These are phyloP conservation scores for Lycocerus yunnanus DNA, from an alignment of 2,888 invertebrate species.

Conservation along the genomic window DNA sequence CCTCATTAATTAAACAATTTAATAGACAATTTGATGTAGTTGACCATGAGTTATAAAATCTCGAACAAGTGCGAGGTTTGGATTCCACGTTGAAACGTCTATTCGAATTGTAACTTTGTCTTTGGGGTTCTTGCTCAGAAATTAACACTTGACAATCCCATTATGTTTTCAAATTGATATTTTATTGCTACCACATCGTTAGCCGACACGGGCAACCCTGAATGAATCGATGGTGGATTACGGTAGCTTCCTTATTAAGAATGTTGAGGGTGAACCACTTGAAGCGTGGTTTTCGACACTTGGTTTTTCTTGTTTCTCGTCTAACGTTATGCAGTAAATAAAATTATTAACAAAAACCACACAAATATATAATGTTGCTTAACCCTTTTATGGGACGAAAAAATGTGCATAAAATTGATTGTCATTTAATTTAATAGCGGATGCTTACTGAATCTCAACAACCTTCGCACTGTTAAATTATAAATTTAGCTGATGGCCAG, in stretches of 20 bases:
- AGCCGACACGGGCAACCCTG: neutral
- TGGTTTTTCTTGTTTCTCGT: neutral
- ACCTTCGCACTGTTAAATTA: conserved; percentile 2
- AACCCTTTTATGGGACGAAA: neutral
- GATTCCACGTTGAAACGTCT: neutral
- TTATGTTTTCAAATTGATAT: neutral
- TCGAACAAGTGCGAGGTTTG: neutral
- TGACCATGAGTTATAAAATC: no score
- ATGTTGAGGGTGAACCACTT: neutral
- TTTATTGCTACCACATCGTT: neutral
- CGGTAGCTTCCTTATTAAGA: neutral
- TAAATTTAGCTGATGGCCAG: conserved; percentile 10
- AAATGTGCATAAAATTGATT: neutral
- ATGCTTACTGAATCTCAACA: neutral
- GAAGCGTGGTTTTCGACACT: neutral
- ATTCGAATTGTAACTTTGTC: no score
- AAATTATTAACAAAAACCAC: neutral
- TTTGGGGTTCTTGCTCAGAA: no score
- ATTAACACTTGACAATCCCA: no score
- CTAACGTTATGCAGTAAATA: neutral
- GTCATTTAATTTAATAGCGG: neutral
- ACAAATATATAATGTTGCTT: neutral
- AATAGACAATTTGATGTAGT: no score
- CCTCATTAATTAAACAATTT: neutral
- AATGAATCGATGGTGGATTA: neutral